These are phyloP conservation scores for Poeciliopsis gracilis DNA, from an alignment of 2,797 vertebrate genomes.

Conservation along the genomic window DNA sequence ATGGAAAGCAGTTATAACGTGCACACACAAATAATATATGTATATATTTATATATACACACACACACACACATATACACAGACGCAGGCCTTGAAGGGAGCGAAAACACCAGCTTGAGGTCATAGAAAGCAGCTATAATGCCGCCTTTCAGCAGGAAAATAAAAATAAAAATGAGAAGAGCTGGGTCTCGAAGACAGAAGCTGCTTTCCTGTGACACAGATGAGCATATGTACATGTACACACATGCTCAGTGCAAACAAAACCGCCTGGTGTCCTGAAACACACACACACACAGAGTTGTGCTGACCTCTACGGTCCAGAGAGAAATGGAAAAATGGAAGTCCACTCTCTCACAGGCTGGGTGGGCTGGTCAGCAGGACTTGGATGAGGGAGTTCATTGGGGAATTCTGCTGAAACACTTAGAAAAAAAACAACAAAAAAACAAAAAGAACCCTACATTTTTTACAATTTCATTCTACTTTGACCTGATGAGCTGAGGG, in stretches of 20 bases:
- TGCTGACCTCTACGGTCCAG: slow-evolving; percentile 55
- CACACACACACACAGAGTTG: neutral
- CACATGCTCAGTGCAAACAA: slow-evolving; percentile 14
- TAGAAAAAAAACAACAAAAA: slow-evolving; percentile 23
- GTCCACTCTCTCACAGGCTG: slow-evolving; percentile 74
- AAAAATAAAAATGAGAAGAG: slow-evolving; percentile 68
- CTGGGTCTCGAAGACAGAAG: slow-evolving; percentile 56
- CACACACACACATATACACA: slow-evolving; percentile 28
- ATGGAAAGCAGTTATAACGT: slow-evolving; percentile 81
- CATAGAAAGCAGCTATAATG: slow-evolving; percentile 81
- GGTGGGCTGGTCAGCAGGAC: slow-evolving; percentile 81
- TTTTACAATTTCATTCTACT: slow-evolving; percentile 20
- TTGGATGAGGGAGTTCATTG: slow-evolving; percentile 50
- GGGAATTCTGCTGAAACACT: slow-evolving; percentile 76
- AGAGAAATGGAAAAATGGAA: slow-evolving; percentile 75
- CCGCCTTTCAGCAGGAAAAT: slow-evolving; percentile 77
- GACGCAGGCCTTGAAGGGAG: slow-evolving; percentile 45
- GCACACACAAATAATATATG: slow-evolving; percentile 51
- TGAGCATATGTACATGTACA: slow-evolving; percentile 15
- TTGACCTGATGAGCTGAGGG: neutral
- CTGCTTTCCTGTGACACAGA: slow-evolving; percentile 57
- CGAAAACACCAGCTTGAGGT: slow-evolving; percentile 73
- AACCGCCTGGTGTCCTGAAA: slow-evolving; percentile 15
- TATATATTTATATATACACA: slow-evolving; percentile 41
- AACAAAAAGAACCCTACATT: neutral